Evolutionary conservation across 2,797 vertebrate species (phyloP).

Genomic region (Triplophysa yarkandensis): DNA sequence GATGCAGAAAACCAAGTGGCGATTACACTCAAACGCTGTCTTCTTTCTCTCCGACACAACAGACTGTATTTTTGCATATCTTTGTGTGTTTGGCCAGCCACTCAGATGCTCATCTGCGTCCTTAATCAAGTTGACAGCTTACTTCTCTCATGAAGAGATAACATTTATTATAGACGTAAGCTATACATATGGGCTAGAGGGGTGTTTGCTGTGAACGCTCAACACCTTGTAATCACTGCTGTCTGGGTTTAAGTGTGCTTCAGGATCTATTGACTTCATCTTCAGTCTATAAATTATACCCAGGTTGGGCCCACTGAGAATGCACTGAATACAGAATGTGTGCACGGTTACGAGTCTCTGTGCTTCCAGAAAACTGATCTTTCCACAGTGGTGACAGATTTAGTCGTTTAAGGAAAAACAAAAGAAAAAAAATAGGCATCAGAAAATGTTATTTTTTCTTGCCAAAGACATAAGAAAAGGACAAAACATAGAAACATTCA

Average conservation of each 20-base stretch:
- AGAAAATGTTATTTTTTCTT: background rate
- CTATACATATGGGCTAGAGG: slow-evolving; percentile 78
- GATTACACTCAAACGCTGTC: slow-evolving; percentile 60
- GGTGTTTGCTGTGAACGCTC: slow-evolving; percentile 74
- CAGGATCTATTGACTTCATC: slow-evolving; percentile 81
- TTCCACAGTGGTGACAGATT: background rate
- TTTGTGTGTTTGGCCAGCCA: slow-evolving; percentile 79
- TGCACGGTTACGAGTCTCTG: slow-evolving; percentile 6
- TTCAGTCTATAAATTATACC: slow-evolving; percentile 74
- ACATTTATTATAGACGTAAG: slow-evolving; percentile 82
- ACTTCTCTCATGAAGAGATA: slow-evolving; percentile 81
- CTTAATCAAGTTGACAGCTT: slow-evolving; percentile 87
- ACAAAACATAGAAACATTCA: background rate
- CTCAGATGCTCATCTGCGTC: slow-evolving; percentile 84
- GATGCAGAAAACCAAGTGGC: slow-evolving; percentile 58
- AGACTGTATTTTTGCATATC: slow-evolving; percentile 82
- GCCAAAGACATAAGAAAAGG: background rate
- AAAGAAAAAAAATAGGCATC: background rate
- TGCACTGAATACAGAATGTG: slow-evolving; percentile 63
- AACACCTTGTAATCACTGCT: slow-evolving; percentile 79
- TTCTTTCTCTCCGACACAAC: slow-evolving; percentile 50
- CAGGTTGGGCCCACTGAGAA: slow-evolving; percentile 65
- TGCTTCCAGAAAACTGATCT: background rate
- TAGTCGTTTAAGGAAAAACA: background rate
- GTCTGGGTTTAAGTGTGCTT: slow-evolving; percentile 78